Evolutionary conservation across 2,888 invertebrate genomes (phyloP), one percentile per base, ranked within the genome.

Genomic region (Eretmocerus hayati): DNA sequence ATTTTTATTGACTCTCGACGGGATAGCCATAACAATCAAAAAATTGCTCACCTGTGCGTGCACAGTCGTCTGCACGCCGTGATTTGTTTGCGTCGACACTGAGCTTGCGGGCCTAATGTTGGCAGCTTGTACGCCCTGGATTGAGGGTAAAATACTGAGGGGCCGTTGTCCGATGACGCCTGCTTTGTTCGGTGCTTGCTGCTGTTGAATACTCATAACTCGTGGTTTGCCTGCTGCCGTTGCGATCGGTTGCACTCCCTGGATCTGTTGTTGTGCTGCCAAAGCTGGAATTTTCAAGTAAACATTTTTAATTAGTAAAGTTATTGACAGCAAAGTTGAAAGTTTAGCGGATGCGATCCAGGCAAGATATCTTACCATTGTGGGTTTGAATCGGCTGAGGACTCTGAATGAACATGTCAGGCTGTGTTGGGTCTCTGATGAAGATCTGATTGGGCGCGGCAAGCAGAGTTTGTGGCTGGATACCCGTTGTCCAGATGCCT

Each of bases 381-480:
- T 81, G 83, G 58, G 83, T 73, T 63, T 83, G 83, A 47, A 84
- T 77, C 0, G 78, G 74, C 54, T 81, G 81, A 13, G 89, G 87
- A 57, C 84, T 85, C 61, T 86, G 87, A 59, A 91, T 89, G 66
- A 88, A 90, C 87, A 92, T 87, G 65, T 90, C 90, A 2, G 84
- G 81, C 64, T 88, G 90, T 2, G 71, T 65, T 1, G 85, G 78
- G 18, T 88, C 87, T 33, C 90, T 74, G 57, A 91, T 90, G 68
- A 87, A 85, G 61, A 90, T 89, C 6, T 85, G 87, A 73, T 88
- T 89, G 15, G 83, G 85, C 0, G 85, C 80, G 2, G 75, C 72
- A 11, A 87, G 74, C 5, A 87, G 71, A 1, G 85, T 77, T 30
- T 81, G 79, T 1, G 85, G 83, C 59, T 82, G 87, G 20, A 87